Conservation (phyloP, 2,888 invertebrate species). For the Danaus chrysippus region DNA sequence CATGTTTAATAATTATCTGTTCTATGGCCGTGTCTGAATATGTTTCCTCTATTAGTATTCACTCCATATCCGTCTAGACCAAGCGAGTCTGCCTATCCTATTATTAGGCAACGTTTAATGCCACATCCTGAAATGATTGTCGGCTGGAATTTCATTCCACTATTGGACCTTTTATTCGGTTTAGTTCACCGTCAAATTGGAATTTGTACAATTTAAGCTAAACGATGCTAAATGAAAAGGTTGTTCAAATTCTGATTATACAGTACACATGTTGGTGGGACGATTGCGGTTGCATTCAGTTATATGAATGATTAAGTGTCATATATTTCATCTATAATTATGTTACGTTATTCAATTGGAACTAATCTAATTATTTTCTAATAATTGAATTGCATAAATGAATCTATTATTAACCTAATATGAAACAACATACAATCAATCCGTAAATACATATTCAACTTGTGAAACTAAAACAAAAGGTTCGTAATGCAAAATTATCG, state of each 20-base stretch:
- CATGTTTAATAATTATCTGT: background rate
- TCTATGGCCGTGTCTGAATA: background rate
- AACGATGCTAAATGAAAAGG: slow-evolving; percentile 1
- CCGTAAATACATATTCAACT: too few species aligned
- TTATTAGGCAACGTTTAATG: slow-evolving; percentile 32
- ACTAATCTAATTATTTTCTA: too few species aligned
- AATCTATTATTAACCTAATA: too few species aligned
- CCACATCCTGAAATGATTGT: slow-evolving; percentile 31
- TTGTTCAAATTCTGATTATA: background rate
- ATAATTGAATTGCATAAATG: too few species aligned
- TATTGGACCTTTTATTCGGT: slow-evolving; percentile 17
- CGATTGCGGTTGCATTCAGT: too few species aligned
- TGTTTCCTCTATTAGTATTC: slow-evolving; percentile 58
- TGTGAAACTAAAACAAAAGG: too few species aligned
- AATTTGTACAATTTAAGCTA: slow-evolving; percentile 4
- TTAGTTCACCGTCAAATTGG: slow-evolving; percentile 12
- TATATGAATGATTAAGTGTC: too few species aligned
- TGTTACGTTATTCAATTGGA: too few species aligned
- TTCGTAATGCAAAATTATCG: too few species aligned
- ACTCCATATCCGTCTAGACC: slow-evolving; percentile 50
- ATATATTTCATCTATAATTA: too few species aligned
- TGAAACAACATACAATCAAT: too few species aligned
- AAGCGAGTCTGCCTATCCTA: slow-evolving; percentile 33
- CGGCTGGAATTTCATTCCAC: slow-evolving; percentile 30
- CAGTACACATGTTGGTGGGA: too few species aligned